Percentiles rank a stretch among this genome's conserved stretches.
Evolutionary conservation across 2,797 vertebrate genomes (phyloP).

Genomic region (Tiaroga cobitis): DNA sequence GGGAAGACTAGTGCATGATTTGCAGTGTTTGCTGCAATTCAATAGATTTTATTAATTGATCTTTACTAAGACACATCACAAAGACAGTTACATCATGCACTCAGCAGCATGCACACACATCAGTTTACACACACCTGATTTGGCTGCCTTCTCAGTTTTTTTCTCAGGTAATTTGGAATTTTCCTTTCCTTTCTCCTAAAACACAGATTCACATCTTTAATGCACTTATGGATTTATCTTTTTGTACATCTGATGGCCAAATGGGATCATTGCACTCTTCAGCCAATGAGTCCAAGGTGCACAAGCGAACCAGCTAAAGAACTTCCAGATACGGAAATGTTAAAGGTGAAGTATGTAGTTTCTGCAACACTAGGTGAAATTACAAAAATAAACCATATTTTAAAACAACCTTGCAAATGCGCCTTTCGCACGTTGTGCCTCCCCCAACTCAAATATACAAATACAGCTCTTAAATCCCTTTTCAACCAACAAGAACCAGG

Average conservation of each 20-base stretch:
- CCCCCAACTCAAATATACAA: neutral
- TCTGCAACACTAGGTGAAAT: neutral
- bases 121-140: conserved; percentile 64
- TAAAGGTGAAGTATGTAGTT: neutral
- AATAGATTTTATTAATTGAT: neutral
- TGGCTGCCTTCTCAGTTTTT: conserved; percentile 60
- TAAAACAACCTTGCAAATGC: neutral
- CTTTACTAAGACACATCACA: neutral
- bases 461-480: conserved; percentile 1
- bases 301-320: neutral
- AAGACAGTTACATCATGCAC: neutral
- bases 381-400: neutral
- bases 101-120: neutral
- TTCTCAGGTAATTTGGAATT: conserved; percentile 61
- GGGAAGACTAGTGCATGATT: neutral
- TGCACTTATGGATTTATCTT: neutral
- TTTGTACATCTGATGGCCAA: neutral
- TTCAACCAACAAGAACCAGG: too few relatives aligned
- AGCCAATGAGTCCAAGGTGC: neutral
- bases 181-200: conserved; percentile 69
- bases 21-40: neutral
- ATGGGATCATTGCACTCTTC: neutral
- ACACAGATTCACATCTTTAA: conserved; percentile 14
- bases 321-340: neutral
- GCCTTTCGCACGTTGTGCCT: neutral